phyloP scores from a whole-genome alignment of 2,888 invertebrate species.

The Parthenolecanium corni region DNA sequence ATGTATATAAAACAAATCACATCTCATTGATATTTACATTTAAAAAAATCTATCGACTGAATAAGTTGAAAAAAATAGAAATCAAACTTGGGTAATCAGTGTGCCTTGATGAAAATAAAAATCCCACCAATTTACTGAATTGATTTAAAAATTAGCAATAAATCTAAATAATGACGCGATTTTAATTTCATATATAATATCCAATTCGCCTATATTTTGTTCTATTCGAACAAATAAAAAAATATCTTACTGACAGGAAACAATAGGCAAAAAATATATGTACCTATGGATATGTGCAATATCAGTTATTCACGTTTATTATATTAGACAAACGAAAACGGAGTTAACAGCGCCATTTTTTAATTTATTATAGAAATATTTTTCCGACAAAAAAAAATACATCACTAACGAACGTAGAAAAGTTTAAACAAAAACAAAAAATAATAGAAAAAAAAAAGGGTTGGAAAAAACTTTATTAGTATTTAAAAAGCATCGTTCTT shows the following conservation, averaged over 20 bases:
- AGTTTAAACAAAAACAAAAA: constrained; percentile 7
- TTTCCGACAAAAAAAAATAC: constrained; percentile 8
- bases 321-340: constrained; percentile 4
- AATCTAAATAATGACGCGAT: constrained; percentile 8
- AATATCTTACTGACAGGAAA: background rate
- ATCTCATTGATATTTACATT: too few relatives aligned
- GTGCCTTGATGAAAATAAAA: too few relatives aligned
- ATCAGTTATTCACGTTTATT: constrained; percentile 12
- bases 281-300: too few relatives aligned
- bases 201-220: too few relatives aligned
- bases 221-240: too few relatives aligned
- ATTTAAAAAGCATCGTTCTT: constrained; percentile 25
- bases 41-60: too few relatives aligned
- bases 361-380: constrained; percentile 27
- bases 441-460: constrained; percentile 3
- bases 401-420: background rate
- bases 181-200: constrained; percentile 12
- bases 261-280: constrained; percentile 1
- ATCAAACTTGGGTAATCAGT: too few relatives aligned
- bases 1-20: too few relatives aligned
- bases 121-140: too few relatives aligned
- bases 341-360: constrained; percentile 25
- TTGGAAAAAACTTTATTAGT: constrained; percentile 25
- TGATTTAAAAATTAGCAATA: too few relatives aligned
- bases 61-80: too few relatives aligned